Evolutionary conservation across 2,797 vertebrate genomes (phyloP), one percentile per base, ranked within the genome.

Genomic region (Leucoraja ocellata): DNA sequence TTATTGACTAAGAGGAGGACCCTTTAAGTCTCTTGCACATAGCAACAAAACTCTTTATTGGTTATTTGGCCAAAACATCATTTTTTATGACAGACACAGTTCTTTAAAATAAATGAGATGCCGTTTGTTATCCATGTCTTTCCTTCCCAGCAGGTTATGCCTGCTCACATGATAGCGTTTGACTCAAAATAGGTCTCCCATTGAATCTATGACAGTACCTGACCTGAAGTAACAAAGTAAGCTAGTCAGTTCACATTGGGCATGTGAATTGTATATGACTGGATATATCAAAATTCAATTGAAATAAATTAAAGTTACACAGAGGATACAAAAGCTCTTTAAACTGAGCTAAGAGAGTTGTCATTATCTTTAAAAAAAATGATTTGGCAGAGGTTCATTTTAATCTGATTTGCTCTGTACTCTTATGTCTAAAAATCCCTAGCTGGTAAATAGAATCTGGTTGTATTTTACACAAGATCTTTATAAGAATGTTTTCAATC

Each of bases 401-500:
- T 6, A 32, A 68, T 88, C n/a, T 68, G 61, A 86, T 88, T 88
- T 88, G 7, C n/a, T 68, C 68, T 88, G 13, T 16, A 88, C 39
- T 88, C n/a, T 25, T 32, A 7, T 32, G 36, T 88, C 14, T 18
- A 63, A n/a, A 88, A 36, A 88, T 36, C 84, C 21, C 84, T 88
- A 63, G 63, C 61, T 88, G 16, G 28, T 88, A 65, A 36, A 88
- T 65, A 68, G n/a, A 88, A 88, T 63, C n/a, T 88, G 84, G n/a
- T 88, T 68, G 61, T 88, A 88, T 88, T 88, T 68, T 63, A 68
- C 63, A 88, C 61, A 36, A 36, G 14, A 65, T 68, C 84, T 88
- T n/a, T n/a, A 86, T 28, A 63, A 88, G 63, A 88, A 68, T 88
- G 63, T 88, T 68, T 88, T 88, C 63, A 68, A 36, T 88, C 84